A percentile compares a stretch with the other conserved stretches of the same genome.
Evolutionary conservation across 2,113 vertebrate species (phyloP).

Genomic region (Martes martes): DNA sequence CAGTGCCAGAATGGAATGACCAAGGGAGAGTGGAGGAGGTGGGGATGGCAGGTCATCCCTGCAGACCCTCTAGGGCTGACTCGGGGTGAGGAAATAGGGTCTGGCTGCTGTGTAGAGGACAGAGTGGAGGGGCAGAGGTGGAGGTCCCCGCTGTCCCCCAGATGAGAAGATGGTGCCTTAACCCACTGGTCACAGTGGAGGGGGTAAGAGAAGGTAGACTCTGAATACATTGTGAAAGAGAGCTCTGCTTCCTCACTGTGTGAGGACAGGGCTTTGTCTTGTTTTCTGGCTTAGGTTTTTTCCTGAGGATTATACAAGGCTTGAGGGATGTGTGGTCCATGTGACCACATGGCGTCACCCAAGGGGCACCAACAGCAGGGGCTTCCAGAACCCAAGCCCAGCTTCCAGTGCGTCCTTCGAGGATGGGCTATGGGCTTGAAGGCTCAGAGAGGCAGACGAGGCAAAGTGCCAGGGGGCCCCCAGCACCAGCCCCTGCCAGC

Average conservation of each 20-base stretch:
- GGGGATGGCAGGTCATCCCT: background rate
- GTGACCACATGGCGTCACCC: background rate
- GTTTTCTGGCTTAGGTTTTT: background rate
- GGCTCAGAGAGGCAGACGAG: background rate
- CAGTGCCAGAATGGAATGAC: background rate
- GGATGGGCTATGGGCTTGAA: fast-evolving
- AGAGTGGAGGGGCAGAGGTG: fast-evolving
- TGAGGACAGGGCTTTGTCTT: background rate
- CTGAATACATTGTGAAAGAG: background rate
- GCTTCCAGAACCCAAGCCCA: fast-evolving
- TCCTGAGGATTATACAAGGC: background rate
- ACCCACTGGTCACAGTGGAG: fast-evolving
- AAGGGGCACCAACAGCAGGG: background rate
- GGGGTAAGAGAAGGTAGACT: background rate
- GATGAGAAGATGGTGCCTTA: background rate
- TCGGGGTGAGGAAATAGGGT: fast-evolving
- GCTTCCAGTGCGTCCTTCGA: background rate
- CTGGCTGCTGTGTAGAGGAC: background rate
- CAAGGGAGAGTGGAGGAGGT: background rate
- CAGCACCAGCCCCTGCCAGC: background rate
- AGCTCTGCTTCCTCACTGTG: background rate
- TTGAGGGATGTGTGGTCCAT: background rate
- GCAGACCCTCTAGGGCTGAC: background rate
- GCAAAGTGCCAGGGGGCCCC: background rate
- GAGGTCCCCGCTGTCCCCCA: background rate